Base-by-base conservation (phyloP, 2,888 invertebrate species). In the Cordylochernes scorpioides region DNA sequence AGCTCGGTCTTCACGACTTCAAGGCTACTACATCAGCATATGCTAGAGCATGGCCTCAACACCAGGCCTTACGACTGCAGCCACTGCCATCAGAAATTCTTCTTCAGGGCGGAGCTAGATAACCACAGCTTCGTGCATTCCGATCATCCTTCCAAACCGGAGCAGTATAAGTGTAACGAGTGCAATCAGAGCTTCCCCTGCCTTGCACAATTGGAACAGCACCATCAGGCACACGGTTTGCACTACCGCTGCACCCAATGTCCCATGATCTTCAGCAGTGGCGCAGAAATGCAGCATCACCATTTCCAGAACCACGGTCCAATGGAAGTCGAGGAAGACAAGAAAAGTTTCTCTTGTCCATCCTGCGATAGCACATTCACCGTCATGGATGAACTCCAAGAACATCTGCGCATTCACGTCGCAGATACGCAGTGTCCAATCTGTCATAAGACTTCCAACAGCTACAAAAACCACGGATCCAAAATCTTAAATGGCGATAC, bases 101-200 rank as follows among this genome's bases (percentile, higher is more conserved):
- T 77, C 57, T 86, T 86, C 58, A 65, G 75, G 17, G 71, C 80
- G 1, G 84, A 88, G 49, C 54, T 86, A 3, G 78, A 84, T 44
- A 82, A 86, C 49, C 88, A 88, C 49, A 47, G 50, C 27, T 44
- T 46, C 29, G 32, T 15, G 12, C 46, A 46, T 21, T 30, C 32
- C 12, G 66, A 70, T n/a, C 25, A 37, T 32, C 27, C 38, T 15
- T 35, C 32, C 18, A 39, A 42, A 33, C 65, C 68, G 12, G 67
- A 69, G 18, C 78, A 80, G 49, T 78, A 71, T 51, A 68, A 68
- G 5, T 86, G 86, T 48, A 63, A 63, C 31, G 67, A 64, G 41
- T 86, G 84, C 47, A 65, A 70, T 40, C 70, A 78, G 40, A 62
- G 67, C 14, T 86, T 78, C 47, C 58, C 67, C 4, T 65, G 71